Base-by-base conservation (phyloP, 2,888 invertebrate species). In the Noctua janthe region DNA sequence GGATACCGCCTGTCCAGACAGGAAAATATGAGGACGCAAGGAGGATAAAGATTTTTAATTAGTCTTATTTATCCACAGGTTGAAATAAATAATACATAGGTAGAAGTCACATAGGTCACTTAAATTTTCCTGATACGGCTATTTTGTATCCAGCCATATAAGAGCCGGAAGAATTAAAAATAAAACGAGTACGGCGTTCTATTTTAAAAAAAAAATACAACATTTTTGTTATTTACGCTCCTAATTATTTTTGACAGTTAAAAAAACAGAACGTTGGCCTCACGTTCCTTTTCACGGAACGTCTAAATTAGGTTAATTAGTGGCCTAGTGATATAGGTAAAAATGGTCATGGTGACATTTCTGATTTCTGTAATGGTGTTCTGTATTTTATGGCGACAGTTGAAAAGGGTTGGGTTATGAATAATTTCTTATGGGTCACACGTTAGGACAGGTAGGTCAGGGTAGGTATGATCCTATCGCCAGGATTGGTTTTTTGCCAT, bases 231-330 rank as follows among this genome's bases (percentile, higher is more conserved):
- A 80, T 80, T 83, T 72, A 75, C 62, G 56, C 62, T 29, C 67
- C 49, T 73, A 75, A 83, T 77, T 86, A 74, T 59, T 23, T 84
- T 78, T 74, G 80, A 73, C 71, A 80, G 35, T n/a, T 66, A 54
- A 67, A 80, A 79, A 79, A 71, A 66, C 1, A 13, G 39, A 29
- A 66, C 74, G 23, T 49, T 23, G 56, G 23, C 29, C 39, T 29
- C 56, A 35, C 77, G 80, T 77, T 83, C 74, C 70, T 74, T 75
- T 74, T 75, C 49, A 81, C 39, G 73, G 74, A 71, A 73, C 51
- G 51, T 72, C n/a, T 77, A 82, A 88, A 89, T 85, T 82, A 35
- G 88, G 89, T 87, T 89, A 89, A 89, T 88, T 89, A 82, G 71
- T 74, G 84, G 29, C 74, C 69, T 64, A 78, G 67, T 82, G 83